Conservation (phyloP, 1,140 invertebrate genomes). For the Leucophenga varia region DNA sequence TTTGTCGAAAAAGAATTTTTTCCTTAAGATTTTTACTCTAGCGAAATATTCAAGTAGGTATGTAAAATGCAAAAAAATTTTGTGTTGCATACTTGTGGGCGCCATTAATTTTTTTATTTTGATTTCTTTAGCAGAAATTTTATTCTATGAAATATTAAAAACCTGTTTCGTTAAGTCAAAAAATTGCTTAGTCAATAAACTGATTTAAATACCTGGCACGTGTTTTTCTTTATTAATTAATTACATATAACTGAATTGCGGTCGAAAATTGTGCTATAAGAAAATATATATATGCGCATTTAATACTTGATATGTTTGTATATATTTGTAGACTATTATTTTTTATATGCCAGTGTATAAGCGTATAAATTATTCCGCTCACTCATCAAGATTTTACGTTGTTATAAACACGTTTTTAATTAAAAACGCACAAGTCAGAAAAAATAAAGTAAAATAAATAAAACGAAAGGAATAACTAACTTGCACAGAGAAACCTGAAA, state of each 20-base stretch:
- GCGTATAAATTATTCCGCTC: constrained; percentile 53
- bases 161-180: constrained; percentile 3
- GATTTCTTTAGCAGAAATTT: no score
- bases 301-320: constrained; percentile 3
- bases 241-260: constrained; percentile 17
- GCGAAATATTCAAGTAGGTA: no score
- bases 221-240: constrained; percentile 38
- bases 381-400: constrained; percentile 50
- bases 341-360: no score
- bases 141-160: no score
- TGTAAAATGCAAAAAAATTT: constrained; percentile 30
- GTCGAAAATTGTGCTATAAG: no score
- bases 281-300: no score
- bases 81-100: constrained; percentile 30
- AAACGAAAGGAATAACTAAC: no score
- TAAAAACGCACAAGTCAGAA: constrained; percentile 51
- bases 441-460: constrained; percentile 40
- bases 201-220: constrained; percentile 23
- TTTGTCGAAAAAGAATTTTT: no score
- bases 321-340: constrained; percentile 20
- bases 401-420: constrained; percentile 55
- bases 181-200: constrained; percentile 16
- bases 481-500: no score
- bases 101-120: no score
- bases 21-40: no score